Evolutionary conservation across 2,113 vertebrate genomes (phyloP).

Genomic region (Podiceps cristatus): DNA sequence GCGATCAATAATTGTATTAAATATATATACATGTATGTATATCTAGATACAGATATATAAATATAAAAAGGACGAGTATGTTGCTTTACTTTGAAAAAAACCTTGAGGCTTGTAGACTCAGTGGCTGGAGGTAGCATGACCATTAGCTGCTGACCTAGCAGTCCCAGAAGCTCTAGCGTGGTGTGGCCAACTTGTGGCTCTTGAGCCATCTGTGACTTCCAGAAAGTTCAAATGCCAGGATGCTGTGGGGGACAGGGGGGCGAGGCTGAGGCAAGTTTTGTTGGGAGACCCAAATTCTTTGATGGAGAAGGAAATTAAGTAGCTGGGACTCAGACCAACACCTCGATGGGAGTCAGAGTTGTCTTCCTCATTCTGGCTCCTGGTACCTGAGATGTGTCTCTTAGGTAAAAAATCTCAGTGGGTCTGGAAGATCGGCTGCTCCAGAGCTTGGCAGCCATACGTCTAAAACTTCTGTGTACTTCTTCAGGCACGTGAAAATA

Average conservation of each 20-base stretch:
- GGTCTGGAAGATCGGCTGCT: not conserved
- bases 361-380: not conserved
- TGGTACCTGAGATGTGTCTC: not conserved
- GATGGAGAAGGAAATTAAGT: not conserved
- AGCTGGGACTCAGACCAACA: not conserved
- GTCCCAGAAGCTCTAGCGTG: not conserved
- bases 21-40: not conserved
- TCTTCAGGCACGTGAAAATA: constrained; percentile 80
- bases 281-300: not conserved
- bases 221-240: not conserved
- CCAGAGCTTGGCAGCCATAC: not conserved
- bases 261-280: not conserved
- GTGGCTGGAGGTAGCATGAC: not conserved
- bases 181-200: not conserved
- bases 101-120: not conserved
- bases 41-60: too few species aligned
- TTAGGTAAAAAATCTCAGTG: not conserved
- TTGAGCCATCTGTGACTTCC: not conserved
- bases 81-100: not conserved
- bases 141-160: not conserved
- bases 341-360: not conserved
- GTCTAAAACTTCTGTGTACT: constrained; percentile 52
- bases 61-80: not conserved
- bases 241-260: rapidly evolving
- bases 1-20: not conserved